A percentile compares a stretch with the other conserved stretches of the same genome.
Evolutionary conservation across 2,888 invertebrate genomes (phyloP).

Genomic region (Nomada goodeniana): DNA sequence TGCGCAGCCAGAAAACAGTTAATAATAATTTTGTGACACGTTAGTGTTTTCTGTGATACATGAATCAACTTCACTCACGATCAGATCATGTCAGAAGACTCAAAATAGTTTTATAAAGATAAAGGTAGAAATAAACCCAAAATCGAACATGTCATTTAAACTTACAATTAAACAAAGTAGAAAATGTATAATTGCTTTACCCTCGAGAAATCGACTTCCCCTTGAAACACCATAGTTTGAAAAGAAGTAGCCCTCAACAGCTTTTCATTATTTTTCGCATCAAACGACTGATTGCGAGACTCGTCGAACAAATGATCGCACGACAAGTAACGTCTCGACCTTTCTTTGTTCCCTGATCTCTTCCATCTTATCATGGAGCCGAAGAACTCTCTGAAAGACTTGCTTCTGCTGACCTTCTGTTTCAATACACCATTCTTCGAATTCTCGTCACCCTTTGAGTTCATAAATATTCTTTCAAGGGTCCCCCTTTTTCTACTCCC

Average conservation of each 20-base stretch:
- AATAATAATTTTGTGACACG: too few relatives aligned
- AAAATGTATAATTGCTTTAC: not conserved
- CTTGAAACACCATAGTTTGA: not conserved
- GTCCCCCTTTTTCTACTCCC: not conserved
- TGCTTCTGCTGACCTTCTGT: conserved; percentile 16
- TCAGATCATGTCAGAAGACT: too few relatives aligned
- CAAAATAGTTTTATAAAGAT: too few relatives aligned
- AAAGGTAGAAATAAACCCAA: too few relatives aligned
- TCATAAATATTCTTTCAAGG: conserved; percentile 18
- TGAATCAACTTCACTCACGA: too few relatives aligned
- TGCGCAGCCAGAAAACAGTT: too few relatives aligned
- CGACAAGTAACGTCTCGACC: conserved; percentile 26
- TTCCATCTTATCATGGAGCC: conserved; percentile 58
- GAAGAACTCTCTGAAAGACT: conserved; percentile 62
- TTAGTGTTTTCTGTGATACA: too few relatives aligned
- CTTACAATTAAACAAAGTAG: not conserved
- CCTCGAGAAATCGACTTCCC: not conserved
- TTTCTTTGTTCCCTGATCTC: conserved; percentile 21
- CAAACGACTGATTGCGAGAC: not conserved
- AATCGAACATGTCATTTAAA: too few relatives aligned
- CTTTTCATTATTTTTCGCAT: not conserved
- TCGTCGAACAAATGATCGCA: conserved; percentile 30
- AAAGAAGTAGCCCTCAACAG: conserved; percentile 26
- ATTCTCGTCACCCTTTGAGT: not conserved
- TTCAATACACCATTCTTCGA: not conserved